phyloP scores from a whole-genome alignment of 2,888 invertebrate genomes.

The Mactromeris polynyma region DNA sequence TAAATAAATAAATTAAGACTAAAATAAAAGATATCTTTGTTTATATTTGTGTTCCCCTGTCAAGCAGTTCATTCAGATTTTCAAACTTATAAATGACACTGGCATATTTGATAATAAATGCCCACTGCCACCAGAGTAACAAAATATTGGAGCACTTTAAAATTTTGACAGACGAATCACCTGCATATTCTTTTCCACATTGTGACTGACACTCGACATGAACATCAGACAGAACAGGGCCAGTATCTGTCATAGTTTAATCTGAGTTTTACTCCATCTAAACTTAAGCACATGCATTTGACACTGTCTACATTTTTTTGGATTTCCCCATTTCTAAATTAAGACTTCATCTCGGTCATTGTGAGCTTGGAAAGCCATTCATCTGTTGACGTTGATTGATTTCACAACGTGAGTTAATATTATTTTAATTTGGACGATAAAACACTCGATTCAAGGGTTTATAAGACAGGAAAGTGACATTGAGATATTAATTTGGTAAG shows the following conservation, averaged over 20 bases:
- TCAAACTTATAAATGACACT: no score
- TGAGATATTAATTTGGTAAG: no score
- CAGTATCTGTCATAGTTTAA: neutral
- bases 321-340: constrained; percentile 26
- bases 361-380: neutral
- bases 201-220: constrained; percentile 33
- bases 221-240: constrained; percentile 35
- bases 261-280: neutral
- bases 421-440: neutral
- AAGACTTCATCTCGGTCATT: neutral
- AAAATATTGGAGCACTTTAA: no score
- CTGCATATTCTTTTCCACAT: constrained; percentile 12
- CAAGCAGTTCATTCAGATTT: no score
- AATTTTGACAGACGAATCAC: neutral
- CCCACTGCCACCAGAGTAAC: no score
- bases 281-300: neutral
- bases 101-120: no score
- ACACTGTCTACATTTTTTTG: constrained; percentile 14
- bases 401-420: neutral
- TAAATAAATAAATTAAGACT: no score
- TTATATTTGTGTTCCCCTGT: no score
- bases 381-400: neutral
- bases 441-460: no score
- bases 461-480: no score
- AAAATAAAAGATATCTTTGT: no score